Percentiles rank a stretch among this genome's conserved stretches.
Conservation (phyloP, 2,797 vertebrate species). For the Momotus momota region DNA sequence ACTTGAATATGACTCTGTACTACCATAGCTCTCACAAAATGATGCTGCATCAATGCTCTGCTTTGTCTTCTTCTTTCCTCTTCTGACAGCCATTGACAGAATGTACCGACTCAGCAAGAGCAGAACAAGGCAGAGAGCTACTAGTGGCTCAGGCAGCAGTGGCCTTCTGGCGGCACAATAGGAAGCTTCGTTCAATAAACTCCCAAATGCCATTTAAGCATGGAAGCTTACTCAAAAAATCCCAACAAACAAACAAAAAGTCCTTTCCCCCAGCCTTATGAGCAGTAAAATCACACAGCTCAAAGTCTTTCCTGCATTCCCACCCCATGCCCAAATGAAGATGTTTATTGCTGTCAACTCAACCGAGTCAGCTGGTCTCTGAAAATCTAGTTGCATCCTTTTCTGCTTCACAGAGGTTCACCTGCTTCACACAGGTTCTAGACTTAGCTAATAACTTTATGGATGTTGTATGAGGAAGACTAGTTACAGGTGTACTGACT, state of each 20-base stretch:
- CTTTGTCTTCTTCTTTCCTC: not conserved
- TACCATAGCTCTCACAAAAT: not conserved
- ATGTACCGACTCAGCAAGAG: not conserved
- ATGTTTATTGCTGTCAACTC: not conserved
- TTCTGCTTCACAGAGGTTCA: not conserved
- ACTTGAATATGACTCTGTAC: not conserved
- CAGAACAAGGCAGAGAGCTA: not conserved
- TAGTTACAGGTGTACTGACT: not conserved
- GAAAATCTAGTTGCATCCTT: not conserved
- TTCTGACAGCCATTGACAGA: not conserved
- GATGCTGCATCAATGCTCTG: not conserved
- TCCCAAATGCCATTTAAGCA: not conserved
- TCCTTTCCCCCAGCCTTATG: not conserved
- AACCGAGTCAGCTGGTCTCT: not conserved
- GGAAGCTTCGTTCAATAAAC: not conserved
- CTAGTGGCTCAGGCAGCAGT: fast-evolving
- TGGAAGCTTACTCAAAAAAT: not conserved
- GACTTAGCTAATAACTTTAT: not conserved
- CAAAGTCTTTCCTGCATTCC: not conserved
- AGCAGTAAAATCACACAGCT: not conserved
- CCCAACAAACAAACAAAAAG: not conserved
- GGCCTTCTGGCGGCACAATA: not conserved
- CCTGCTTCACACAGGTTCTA: not conserved
- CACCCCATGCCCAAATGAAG: not conserved
- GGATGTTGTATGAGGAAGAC: not conserved